A percentile compares a stretch with the other conserved stretches of the same genome.
phyloP scores from a whole-genome alignment of 1,140 invertebrate species.

The Cephus cinctus region DNA sequence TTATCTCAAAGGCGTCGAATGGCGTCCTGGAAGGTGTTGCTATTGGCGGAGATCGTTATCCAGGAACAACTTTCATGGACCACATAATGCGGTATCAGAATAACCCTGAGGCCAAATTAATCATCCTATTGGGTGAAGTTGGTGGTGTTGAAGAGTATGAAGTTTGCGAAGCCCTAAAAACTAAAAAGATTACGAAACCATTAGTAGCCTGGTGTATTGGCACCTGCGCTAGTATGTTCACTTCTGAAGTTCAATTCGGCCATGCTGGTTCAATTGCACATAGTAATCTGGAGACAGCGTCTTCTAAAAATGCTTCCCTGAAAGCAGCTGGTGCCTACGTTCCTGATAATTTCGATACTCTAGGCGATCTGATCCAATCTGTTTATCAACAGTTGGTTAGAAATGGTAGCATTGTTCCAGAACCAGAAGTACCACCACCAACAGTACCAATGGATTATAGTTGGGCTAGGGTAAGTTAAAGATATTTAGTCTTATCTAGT shows the following conservation, averaged over 20 bases:
- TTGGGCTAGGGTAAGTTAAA: conserved; percentile 82
- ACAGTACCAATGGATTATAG: conserved; percentile 99
- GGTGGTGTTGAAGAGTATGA: conserved; percentile 99
- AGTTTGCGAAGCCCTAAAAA: conserved; percentile 86
- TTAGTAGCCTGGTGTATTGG: conserved; percentile 98
- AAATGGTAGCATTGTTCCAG: conserved; percentile 80
- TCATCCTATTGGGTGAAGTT: conserved; percentile 95
- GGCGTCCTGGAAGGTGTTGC: conserved; percentile 98
- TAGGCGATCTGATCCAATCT: conserved; percentile 75
- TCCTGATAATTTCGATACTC: conserved; percentile 89
- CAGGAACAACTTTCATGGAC: conserved; percentile 98
- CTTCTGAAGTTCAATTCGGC: conserved; percentile 98
- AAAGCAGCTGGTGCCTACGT: conserved; percentile 83
- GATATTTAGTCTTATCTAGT: conserved; percentile 7
- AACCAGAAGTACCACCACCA: conserved; percentile 92
- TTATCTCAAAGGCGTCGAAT: conserved; percentile 94
- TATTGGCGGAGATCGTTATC: conserved; percentile 99
- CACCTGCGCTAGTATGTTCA: conserved; percentile 90
- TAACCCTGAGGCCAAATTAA: conserved; percentile 85
- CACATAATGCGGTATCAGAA: conserved; percentile 86
- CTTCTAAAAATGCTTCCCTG: conserved; percentile 88
- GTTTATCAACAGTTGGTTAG: conserved; percentile 81
- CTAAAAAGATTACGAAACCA: conserved; percentile 86
- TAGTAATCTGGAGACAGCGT: conserved; percentile 91
- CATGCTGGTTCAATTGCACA: conserved; percentile 98